phyloP scores from a whole-genome alignment of 1,140 invertebrate genomes.

The Drosophila sucinea region DNA sequence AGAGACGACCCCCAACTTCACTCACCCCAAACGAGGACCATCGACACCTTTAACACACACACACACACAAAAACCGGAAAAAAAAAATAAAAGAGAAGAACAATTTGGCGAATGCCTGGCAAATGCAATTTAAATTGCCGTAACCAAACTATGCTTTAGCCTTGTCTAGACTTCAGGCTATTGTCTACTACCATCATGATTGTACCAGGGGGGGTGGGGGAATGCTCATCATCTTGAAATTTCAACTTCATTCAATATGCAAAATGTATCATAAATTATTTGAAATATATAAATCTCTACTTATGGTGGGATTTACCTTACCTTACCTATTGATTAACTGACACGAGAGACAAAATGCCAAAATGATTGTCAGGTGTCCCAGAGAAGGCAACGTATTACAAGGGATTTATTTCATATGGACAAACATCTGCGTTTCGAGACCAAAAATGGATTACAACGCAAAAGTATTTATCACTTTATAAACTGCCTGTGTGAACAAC shows the following conservation, averaged over 20 bases:
- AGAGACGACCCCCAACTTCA: not conserved
- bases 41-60: slow-evolving; percentile 13
- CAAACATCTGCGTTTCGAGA: not conserved
- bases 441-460: too few species aligned
- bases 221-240: slow-evolving; percentile 1
- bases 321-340: slow-evolving; percentile 8
- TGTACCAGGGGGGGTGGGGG: not conserved
- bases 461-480: too few species aligned
- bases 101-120: not conserved
- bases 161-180: slow-evolving; percentile 5
- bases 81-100: not conserved
- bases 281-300: slow-evolving; percentile 10
- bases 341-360: slow-evolving; percentile 6
- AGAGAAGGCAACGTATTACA: not conserved
- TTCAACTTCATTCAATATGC: slow-evolving; percentile 1
- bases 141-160: not conserved
- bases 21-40: not conserved
- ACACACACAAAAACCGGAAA: not conserved
- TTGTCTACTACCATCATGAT: not conserved
- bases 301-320: slow-evolving; percentile 6
- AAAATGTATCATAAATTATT: slow-evolving; percentile 13
- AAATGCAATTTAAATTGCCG: slow-evolving; percentile 11
- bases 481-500: too few species aligned
- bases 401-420: not conserved
- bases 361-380: slow-evolving; percentile 8